phyloP scores from a whole-genome alignment of 2,113 vertebrate species.

The Alligator mississippiensis region DNA sequence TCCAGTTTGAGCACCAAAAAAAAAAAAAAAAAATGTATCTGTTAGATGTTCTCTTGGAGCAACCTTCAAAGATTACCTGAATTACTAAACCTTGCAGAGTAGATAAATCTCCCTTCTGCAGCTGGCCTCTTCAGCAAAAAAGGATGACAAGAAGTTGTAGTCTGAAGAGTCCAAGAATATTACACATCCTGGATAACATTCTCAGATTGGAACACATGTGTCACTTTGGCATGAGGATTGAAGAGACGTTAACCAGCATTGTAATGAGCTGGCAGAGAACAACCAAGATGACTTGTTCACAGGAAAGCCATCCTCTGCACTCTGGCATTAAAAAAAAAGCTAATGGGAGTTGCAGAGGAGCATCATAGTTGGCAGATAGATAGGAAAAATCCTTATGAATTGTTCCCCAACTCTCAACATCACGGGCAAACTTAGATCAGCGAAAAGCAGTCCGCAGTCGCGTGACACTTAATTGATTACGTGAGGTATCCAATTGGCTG shows the following conservation, averaged over 20 bases:
- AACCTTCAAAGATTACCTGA: neutral
- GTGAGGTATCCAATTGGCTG: neutral
- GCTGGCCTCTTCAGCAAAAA: neutral
- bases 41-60: neutral
- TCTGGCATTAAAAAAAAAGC: neutral
- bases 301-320: neutral
- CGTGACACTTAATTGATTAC: neutral
- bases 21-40: neutral
- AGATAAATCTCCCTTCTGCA: neutral
- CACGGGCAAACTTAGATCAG: neutral
- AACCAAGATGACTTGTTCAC: neutral
- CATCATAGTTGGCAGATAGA: neutral
- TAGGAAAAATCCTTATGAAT: neutral
- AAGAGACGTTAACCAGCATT: neutral
- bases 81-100: neutral
- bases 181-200: neutral
- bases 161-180: neutral
- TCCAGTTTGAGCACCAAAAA: neutral
- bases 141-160: neutral
- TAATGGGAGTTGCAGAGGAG: neutral
- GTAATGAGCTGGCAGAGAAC: neutral
- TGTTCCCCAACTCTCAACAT: neutral
- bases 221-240: neutral
- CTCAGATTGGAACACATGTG: neutral
- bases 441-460: neutral